Conservation (phyloP, 2,797 vertebrate genomes). For the Acanthurus lineatus region DNA sequence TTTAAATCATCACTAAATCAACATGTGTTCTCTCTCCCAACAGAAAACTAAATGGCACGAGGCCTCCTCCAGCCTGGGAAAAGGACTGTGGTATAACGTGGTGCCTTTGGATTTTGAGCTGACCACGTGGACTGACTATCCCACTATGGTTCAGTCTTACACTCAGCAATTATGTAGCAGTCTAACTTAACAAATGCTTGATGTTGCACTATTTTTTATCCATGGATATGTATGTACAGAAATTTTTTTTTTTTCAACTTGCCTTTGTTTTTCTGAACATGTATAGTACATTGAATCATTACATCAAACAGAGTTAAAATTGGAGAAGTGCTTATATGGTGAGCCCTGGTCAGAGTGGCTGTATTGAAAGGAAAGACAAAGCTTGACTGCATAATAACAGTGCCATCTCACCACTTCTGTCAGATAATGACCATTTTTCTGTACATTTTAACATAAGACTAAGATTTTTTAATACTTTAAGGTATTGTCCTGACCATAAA, state of each 20-base stretch:
- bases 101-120: constrained; percentile 84
- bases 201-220: constrained; percentile 88
- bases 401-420: constrained; percentile 23
- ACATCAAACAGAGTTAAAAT: constrained; percentile 49
- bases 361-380: constrained; percentile 54
- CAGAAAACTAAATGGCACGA: constrained; percentile 73
- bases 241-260: constrained; percentile 53
- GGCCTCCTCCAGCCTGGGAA: constrained; percentile 66
- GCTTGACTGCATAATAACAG: constrained; percentile 39
- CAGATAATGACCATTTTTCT: constrained; percentile 1
- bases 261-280: constrained; percentile 58
- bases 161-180: constrained; percentile 88
- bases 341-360: constrained; percentile 39
- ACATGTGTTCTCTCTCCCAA: constrained; percentile 28
- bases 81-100: constrained; percentile 75
- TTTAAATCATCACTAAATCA: constrained; percentile 10
- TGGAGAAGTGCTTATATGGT: constrained; percentile 44
- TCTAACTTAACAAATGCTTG: constrained; percentile 85
- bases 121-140: constrained; percentile 73
- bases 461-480: constrained; percentile 18
- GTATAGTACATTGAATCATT: constrained; percentile 61
- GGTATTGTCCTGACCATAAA: constrained; percentile 4
- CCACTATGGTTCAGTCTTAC: constrained; percentile 74
- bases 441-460: constrained; percentile 21
- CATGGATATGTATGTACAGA: constrained; percentile 72